A percentile compares a stretch with the other conserved stretches of the same genome.
Conservation (phyloP, 2,888 invertebrate species). For the Chrysina gloriosa region DNA sequence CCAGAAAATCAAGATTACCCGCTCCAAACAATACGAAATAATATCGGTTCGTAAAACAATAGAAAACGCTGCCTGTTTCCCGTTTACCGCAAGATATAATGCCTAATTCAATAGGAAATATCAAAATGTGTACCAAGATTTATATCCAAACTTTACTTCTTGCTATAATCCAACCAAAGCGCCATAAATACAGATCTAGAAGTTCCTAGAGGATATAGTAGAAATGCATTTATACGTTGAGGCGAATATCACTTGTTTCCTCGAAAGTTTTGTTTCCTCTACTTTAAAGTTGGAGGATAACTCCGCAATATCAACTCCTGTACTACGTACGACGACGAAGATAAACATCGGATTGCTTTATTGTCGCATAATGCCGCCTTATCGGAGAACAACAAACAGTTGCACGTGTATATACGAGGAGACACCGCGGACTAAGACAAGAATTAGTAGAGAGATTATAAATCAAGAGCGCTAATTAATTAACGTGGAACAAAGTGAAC, state of each 20-base stretch:
- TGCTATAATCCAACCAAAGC: not conserved
- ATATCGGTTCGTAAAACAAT: not conserved
- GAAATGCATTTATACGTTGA: constrained; percentile 9
- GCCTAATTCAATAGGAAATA: constrained; percentile 9
- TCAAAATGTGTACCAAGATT: constrained; percentile 8
- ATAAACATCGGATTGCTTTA: constrained; percentile 4
- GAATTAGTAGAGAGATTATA: constrained; percentile 27
- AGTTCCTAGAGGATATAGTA: not conserved
- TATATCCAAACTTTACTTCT: constrained; percentile 18
- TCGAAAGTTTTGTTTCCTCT: not conserved
- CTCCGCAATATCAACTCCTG: not conserved
- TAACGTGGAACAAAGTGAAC: constrained; percentile 28
- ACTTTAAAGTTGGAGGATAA: not conserved
- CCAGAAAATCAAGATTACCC: too few relatives aligned
- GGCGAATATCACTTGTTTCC: constrained; percentile 2
- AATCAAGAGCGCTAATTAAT: constrained; percentile 29
- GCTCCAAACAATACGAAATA: too few relatives aligned
- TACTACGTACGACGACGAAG: not conserved
- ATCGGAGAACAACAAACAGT: not conserved
- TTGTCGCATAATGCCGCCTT: constrained; percentile 4
- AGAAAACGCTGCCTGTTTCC: not conserved
- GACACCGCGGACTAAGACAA: constrained; percentile 3
- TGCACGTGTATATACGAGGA: not conserved
- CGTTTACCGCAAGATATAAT: not conserved
- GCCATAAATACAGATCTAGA: constrained; percentile 2